Percentiles rank a stretch among this genome's conserved stretches.
phyloP scores from a whole-genome alignment of 2,113 vertebrate genomes.

The Shinisaurus crocodilurus region DNA sequence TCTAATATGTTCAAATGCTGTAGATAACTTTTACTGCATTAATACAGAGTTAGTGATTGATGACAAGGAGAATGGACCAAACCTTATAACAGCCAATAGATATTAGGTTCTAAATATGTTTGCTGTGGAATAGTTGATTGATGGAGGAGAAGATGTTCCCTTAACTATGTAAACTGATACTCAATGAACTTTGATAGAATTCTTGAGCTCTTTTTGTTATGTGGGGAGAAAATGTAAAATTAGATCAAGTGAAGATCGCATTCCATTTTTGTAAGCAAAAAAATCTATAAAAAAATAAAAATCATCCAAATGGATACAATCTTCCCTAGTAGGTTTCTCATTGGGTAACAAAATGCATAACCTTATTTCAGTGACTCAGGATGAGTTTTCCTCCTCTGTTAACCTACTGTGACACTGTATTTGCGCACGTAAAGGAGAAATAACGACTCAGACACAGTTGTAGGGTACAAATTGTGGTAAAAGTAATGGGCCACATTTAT shows the following conservation, averaged over 20 bases:
- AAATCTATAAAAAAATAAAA: too few species aligned
- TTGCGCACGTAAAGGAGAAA: too few species aligned
- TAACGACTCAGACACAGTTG: too few species aligned
- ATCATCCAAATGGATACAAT: not conserved
- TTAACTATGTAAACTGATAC: not conserved
- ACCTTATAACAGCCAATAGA: not conserved
- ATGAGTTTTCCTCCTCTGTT: not conserved
- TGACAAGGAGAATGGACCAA: not conserved
- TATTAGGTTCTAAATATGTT: not conserved
- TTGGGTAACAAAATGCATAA: not conserved
- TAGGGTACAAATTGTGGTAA: too few species aligned
- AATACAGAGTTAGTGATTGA: not conserved
- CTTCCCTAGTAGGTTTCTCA: not conserved
- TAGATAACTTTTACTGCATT: not conserved
- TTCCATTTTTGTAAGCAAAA: not conserved
- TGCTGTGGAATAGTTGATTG: not conserved
- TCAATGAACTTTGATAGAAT: not conserved
- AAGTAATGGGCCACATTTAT: too few species aligned
- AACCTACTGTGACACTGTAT: not conserved
- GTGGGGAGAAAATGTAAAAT: not conserved
- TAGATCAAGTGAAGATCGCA: not conserved
- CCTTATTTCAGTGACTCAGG: not conserved
- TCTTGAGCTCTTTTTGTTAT: not conserved
- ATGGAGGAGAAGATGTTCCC: too few species aligned
- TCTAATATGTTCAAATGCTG: conserved; percentile 1